phyloP scores from a whole-genome alignment of 2,797 vertebrate species.

The Cuniculus paca region DNA sequence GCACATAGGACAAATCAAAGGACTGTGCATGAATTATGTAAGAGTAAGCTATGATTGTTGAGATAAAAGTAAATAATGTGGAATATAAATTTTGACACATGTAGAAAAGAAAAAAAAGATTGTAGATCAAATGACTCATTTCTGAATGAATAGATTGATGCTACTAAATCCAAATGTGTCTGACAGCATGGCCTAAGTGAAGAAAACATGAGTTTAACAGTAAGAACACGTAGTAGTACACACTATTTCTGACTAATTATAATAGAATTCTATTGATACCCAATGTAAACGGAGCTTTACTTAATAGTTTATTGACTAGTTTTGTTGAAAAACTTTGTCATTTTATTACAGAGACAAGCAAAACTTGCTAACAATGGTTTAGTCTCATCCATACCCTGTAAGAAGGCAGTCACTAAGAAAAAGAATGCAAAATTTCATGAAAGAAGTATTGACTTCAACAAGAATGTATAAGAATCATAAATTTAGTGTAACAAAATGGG shows the following conservation, averaged over 20 bases:
- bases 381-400: neutral
- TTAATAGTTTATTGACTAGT: neutral
- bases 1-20: neutral
- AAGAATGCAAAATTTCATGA: neutral
- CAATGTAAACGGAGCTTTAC: neutral
- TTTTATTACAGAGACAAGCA: neutral
- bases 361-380: neutral
- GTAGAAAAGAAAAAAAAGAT: constrained; percentile 1
- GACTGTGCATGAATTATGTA: neutral
- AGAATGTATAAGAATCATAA: neutral
- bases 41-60: neutral
- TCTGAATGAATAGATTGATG: neutral
- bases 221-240: neutral
- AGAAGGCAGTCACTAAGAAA: neutral
- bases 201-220: neutral
- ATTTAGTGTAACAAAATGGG: neutral
- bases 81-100: neutral
- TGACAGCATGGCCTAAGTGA: neutral
- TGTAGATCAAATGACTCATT: neutral
- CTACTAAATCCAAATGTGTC: neutral
- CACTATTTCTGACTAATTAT: neutral
- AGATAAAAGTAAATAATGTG: neutral
- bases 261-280: neutral
- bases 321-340: neutral
- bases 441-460: neutral